These are phyloP conservation scores for Cirrhinus molitorella DNA, from an alignment of 2,797 vertebrate genomes.

Conservation along the genomic window DNA sequence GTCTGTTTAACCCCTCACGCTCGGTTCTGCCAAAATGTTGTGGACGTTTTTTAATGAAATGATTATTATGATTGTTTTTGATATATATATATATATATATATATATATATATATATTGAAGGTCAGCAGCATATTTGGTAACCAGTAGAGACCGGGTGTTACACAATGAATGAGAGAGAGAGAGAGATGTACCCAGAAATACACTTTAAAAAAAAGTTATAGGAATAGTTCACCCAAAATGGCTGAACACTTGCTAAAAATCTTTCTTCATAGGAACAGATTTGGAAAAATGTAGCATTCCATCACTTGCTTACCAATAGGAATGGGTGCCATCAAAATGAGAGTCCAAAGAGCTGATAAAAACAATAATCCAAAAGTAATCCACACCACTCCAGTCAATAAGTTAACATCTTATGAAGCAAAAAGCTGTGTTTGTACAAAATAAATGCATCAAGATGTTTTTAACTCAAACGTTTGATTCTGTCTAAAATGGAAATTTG, in stretches of 20 bases:
- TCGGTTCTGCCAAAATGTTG: constrained; percentile 75
- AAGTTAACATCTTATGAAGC: not conserved
- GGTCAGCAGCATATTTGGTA: constrained; percentile 47
- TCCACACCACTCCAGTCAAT: not conserved
- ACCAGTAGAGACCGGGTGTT: constrained; percentile 3
- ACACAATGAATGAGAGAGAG: constrained; percentile 1
- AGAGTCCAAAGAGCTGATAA: not conserved
- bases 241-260: not conserved
- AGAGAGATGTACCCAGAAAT: not conserved
- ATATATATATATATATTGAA: not conserved
- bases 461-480: not conserved
- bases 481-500: no score
- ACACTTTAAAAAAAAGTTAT: not conserved
- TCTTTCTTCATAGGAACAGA: not conserved
- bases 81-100: constrained; percentile 53
- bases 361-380: not conserved
- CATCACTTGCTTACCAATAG: not conserved
- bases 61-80: constrained; percentile 61
- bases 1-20: constrained; percentile 60
- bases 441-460: not conserved
- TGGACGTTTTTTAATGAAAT: constrained; percentile 62
- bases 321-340: not conserved
- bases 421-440: not conserved
- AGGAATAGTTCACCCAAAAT: not conserved
- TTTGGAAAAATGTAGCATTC: not conserved